Evolutionary conservation across 2,888 invertebrate species (phyloP), one percentile per base, ranked within the genome.

Genomic region (Dryobotodes eremita): DNA sequence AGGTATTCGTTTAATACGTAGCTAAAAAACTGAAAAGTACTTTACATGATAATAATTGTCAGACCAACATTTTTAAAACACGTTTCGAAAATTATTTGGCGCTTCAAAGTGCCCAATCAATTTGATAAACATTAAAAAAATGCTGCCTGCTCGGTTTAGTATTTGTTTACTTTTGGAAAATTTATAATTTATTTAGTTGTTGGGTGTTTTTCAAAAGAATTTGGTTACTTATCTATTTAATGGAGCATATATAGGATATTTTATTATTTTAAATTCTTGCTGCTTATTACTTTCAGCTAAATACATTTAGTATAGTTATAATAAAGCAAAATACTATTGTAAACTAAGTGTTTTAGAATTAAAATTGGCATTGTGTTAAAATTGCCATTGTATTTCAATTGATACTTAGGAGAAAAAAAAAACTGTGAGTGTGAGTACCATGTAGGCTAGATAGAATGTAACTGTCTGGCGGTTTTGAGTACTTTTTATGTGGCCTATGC

Each of bases 81-180:
- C 1, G 71, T 71, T 83, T 62, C 1, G 5, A 17, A 13, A 61
- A 50, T 80, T 50, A 46, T 64, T 82, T 64, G n/a, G 23, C 53
- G 15, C 57, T 59, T 65, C 42, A n/a, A 20, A 77, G 46, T 57
- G 13, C 15, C 36, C 15, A 62, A 31, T 50, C n/a, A 64, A 81
- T 80, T 57, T 31, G 23, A 65, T 53, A 64, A 48, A 26, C 26
- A 50, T 65, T 64, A 36, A 23, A 57, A 20, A 53, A 46, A 50
- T 57, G 61, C 4, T n/a, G 36, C 15, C 8, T 42, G 55, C 11
- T 48, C 15, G 15, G 23, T 48, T 36, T 20, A 53, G 20, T 36
- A 31, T 10, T 1, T 48, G 55, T 17, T 1, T 57, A 13, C 31
- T 55, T 17, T 70, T 42, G 23, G 7, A 74, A 82, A 68, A 68